phyloP scores from a whole-genome alignment of 2,113 vertebrate species.

The Brachyistius frenatus region DNA sequence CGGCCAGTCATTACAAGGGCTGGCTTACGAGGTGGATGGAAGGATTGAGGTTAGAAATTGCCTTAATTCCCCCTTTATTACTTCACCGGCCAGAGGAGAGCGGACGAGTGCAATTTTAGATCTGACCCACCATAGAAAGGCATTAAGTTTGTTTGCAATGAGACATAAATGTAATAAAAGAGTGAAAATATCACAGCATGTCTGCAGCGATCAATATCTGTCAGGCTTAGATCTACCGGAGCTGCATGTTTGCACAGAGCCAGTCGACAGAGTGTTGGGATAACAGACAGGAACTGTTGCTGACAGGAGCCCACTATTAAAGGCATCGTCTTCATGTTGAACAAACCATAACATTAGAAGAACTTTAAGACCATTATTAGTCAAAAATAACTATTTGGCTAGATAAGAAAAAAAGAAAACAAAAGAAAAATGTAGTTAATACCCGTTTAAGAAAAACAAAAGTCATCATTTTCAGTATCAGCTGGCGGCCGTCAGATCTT shows the following conservation, averaged over 20 bases:
- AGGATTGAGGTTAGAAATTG: constrained; percentile 38
- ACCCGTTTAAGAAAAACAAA: no score
- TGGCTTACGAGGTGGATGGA: constrained; percentile 35
- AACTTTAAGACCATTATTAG: not conserved
- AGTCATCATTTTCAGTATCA: no score
- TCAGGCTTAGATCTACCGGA: constrained; percentile 38
- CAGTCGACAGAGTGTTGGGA: constrained; percentile 4
- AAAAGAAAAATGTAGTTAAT: no score
- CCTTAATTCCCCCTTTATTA: constrained; percentile 67
- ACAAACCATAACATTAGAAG: not conserved
- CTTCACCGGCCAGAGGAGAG: constrained; percentile 46
- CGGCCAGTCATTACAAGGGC: not conserved
- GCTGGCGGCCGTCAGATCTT: no score
- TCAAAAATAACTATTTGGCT: not conserved
- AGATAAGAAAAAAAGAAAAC: not conserved
- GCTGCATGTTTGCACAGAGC: constrained; percentile 38
- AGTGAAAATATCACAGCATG: constrained; percentile 41
- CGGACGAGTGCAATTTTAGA: constrained; percentile 41
- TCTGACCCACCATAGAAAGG: constrained; percentile 23
- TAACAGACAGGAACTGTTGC: not conserved
- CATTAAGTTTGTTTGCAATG: constrained; percentile 53
- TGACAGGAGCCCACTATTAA: constrained; percentile 6
- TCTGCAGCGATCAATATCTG: constrained; percentile 60
- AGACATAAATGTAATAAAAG: constrained; percentile 70
- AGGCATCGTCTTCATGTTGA: not conserved